A percentile compares a stretch with the other conserved stretches of the same genome.
Evolutionary conservation across 2,888 invertebrate species (phyloP).

Genomic region (Ichneumon xanthorius): DNA sequence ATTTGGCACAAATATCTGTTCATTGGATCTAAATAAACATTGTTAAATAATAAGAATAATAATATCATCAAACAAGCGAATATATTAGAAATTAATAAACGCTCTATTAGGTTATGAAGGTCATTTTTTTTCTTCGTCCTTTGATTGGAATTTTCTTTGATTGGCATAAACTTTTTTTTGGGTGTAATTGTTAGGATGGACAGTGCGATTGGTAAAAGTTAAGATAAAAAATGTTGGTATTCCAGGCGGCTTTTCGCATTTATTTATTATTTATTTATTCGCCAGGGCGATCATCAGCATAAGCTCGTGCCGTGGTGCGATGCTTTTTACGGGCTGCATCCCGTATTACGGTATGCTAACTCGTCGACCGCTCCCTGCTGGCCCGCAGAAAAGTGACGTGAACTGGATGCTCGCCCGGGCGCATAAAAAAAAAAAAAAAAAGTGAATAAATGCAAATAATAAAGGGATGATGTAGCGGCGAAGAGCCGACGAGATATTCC

Average conservation of each 20-base stretch:
- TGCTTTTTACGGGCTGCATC: slow-evolving; percentile 8
- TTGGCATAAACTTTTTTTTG: too few species aligned
- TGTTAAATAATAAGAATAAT: too few species aligned
- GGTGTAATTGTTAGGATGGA: not conserved
- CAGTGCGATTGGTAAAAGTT: slow-evolving; percentile 13
- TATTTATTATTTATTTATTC: slow-evolving; percentile 57
- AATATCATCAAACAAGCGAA: too few species aligned
- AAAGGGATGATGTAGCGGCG: slow-evolving; percentile 28
- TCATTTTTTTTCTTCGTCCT: too few species aligned
- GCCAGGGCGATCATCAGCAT: slow-evolving; percentile 23
- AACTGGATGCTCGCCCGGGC: slow-evolving; percentile 31
- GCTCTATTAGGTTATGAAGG: too few species aligned
- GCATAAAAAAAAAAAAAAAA: slow-evolving; percentile 55
- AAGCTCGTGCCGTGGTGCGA: slow-evolving; percentile 30
- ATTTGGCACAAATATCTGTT: too few species aligned
- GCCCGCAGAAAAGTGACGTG: slow-evolving; percentile 45
- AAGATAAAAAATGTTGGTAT: not conserved
- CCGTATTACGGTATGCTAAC: slow-evolving; percentile 45
- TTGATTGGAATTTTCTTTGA: too few species aligned
- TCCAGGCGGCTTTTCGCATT: slow-evolving; percentile 26
- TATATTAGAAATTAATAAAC: too few species aligned
- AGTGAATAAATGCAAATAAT: slow-evolving; percentile 60
- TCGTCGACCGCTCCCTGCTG: slow-evolving; percentile 23
- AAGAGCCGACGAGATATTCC: slow-evolving; percentile 32
- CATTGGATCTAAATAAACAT: too few species aligned